phyloP scores from a whole-genome alignment of 2,888 invertebrate genomes.

The Vannuccia rotundouncinata region DNA sequence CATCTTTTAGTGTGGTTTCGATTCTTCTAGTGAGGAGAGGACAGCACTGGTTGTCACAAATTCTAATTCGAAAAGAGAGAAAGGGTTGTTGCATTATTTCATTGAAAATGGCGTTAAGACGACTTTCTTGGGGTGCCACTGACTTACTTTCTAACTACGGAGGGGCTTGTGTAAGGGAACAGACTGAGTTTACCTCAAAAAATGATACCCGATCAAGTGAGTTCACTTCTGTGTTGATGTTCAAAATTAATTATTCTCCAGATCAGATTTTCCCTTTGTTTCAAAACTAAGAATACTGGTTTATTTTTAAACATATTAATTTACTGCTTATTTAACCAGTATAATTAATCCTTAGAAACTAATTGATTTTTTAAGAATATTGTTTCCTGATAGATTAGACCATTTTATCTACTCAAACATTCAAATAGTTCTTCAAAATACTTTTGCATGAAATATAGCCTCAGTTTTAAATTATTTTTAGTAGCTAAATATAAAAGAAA shows the following conservation, averaged over 20 bases:
- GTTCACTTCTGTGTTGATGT: background rate
- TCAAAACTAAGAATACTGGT: background rate
- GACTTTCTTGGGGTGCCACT: background rate
- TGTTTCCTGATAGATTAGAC: too few relatives aligned
- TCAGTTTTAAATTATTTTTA: too few relatives aligned
- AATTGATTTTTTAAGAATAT: background rate
- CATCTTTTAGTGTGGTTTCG: background rate
- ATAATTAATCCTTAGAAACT: background rate
- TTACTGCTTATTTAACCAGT: too few relatives aligned
- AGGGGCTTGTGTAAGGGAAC: slow-evolving; percentile 3
- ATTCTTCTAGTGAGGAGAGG: too few relatives aligned
- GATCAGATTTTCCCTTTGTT: too few relatives aligned
- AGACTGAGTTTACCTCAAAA: background rate
- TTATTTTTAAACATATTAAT: background rate
- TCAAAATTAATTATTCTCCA: background rate
- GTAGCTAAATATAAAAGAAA: too few relatives aligned
- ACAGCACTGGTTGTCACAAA: too few relatives aligned
- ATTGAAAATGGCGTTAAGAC: background rate
- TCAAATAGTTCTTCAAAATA: too few relatives aligned
- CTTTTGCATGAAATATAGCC: too few relatives aligned
- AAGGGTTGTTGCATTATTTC: too few relatives aligned
- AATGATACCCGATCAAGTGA: background rate
- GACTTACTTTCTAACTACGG: slow-evolving; percentile 2
- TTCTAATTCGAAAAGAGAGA: too few relatives aligned
- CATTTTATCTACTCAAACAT: too few relatives aligned